These are phyloP conservation scores for Holothuria glaberrima DNA, from an alignment of 35 echinoderm and acorn worm species.

Conservation along the genomic window DNA sequence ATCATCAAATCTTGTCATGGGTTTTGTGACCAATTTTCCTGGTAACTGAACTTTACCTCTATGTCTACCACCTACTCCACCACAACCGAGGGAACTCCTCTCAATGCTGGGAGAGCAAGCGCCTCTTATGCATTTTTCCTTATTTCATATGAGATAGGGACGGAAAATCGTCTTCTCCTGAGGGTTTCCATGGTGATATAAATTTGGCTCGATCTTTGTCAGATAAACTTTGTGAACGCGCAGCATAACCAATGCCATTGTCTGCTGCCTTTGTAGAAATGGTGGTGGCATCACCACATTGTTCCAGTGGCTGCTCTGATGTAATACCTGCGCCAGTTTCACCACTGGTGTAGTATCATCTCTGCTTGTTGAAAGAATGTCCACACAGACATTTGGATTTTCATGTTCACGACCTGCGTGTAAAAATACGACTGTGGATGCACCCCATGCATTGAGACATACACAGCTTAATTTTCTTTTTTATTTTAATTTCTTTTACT, in stretches of 20 bases:
- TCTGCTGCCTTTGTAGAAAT: background rate
- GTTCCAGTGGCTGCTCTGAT: background rate
- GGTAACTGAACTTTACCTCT: background rate
- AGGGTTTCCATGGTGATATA: constrained; percentile 14
- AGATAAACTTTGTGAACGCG: too few species aligned
- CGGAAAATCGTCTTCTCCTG: background rate
- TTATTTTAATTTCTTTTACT: too few species aligned
- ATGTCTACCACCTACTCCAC: background rate
- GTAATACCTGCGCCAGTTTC: too few species aligned
- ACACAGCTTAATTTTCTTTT: too few species aligned
- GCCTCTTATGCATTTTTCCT: constrained; percentile 15
- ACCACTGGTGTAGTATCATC: background rate
- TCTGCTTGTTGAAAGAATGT: background rate
- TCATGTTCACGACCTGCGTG: background rate
- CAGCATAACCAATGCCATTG: too few species aligned
- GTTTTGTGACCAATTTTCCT: background rate
- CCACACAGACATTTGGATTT: background rate
- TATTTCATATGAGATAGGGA: background rate
- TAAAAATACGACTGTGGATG: background rate
- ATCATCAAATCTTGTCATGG: background rate
- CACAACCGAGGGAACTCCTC: background rate
- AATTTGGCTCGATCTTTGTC: background rate
- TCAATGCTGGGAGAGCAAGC: background rate
- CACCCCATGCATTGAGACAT: too few species aligned
- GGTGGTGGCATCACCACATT: background rate